Base-by-base conservation (phyloP, 2,113 vertebrate genomes). In the Myotis brandtii region DNA sequence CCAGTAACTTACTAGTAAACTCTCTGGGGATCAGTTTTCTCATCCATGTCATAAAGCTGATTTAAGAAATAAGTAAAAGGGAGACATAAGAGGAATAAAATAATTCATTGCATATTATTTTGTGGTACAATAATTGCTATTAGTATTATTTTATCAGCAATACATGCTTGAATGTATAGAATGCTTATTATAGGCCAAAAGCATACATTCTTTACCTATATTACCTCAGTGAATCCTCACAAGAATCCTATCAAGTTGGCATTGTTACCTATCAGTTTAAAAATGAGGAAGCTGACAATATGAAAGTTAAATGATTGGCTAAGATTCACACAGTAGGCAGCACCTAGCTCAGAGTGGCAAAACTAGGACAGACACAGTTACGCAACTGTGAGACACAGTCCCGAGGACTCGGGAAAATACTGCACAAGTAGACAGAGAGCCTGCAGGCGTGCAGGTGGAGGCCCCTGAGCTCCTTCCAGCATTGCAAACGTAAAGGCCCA, bases 211-310 rank as follows among this genome's bases (percentile, higher is more conserved):
- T 70, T 73, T 50, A 34, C 4, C 0, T 21, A 43, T 4, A 14
- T 52, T 54, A 40, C 17, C 40, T 79, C 89, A 75, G 27, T 50
- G 27, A 56, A 62, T 69, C 34, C 30, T 85, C 48, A 27, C 0
- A 77, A 94, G 32, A 83, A 73, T 5, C 11, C 11, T 90, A 9
- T 95, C 82, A 86, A 66, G n/a, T 20, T 62, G 17, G 27, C 46
- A 14, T 76, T 17, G 27, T 86, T 84, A 50, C 34, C 30, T 25
- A 54, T 52, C 66, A 93, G 14, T 84, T 94, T 93, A 91, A 91
- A 87, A 88, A 85, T 32, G 30, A 91, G 48, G 30, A 94, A 66
- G 17, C 18, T 64, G 32, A 46, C 23, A 62, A 46, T 72, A 64
- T 50, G 32, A 64, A 84, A 77, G 16, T 46, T 50, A 59, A 81